A percentile compares a stretch with the other conserved stretches of the same genome.
Conservation (phyloP, 2,797 vertebrate species). For the Calcarius lapponicus region DNA sequence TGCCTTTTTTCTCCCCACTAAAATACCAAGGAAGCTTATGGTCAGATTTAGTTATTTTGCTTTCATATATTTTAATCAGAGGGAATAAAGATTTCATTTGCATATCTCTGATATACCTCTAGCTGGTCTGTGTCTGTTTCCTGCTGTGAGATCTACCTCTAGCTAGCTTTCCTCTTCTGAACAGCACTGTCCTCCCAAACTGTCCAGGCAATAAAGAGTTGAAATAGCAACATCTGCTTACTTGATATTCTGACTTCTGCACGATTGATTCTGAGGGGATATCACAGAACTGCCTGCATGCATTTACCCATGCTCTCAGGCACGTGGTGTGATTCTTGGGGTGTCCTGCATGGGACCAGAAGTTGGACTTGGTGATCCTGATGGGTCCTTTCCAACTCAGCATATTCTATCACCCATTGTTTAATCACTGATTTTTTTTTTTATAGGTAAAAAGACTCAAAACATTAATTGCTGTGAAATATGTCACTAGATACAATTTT, state of each 20-base stretch:
- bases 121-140: neutral
- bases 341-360: fast-evolving
- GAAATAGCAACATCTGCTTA: neutral
- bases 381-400: neutral
- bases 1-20: neutral
- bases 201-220: neutral
- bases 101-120: neutral
- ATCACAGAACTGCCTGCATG: neutral
- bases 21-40: neutral
- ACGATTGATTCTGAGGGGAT: neutral
- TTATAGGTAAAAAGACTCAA: neutral
- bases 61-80: neutral
- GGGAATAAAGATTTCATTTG: neutral
- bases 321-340: neutral
- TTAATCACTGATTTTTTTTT: neutral
- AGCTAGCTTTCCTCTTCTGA: neutral
- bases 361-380: neutral
- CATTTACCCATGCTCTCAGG: neutral
- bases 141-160: neutral
- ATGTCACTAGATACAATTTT: neutral
- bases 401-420: neutral
- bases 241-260: neutral
- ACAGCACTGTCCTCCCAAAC: fast-evolving
- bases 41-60: neutral
- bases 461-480: neutral